Evolutionary conservation across 2,888 invertebrate genomes (phyloP), one percentile per base, ranked within the genome.

Genomic region (Endotricha flammealis): DNA sequence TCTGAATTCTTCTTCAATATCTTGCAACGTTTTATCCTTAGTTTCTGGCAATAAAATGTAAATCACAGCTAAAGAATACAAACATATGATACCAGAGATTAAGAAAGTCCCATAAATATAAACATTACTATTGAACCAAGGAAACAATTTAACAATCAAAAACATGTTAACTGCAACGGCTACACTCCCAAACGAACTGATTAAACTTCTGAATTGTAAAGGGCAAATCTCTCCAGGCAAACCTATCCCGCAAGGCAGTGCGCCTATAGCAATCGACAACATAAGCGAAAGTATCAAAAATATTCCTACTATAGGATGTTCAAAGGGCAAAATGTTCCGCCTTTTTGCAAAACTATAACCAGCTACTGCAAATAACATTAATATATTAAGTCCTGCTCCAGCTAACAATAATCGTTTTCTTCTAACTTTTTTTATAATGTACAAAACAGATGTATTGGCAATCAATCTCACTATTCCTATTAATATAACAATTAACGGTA

Each of bases 381-480:
- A 2, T n/a, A 20, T 8, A 6, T 20, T 20, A 8, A 20, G 2
- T 20, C 6, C n/a, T 20, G n/a, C 20, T 8, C 6, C 6, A 4
- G n/a, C 20, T 20, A 20, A n/a, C n/a, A 20, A 20, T n/a, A 20
- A 8, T 4, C 8, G 6, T 6, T n/a, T 20, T n/a, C 20, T 6
- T 2, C 20, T 6, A 2, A 20, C n/a, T 6, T 6, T 20, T n/a
- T 20, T 20, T 20, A 20, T 20, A 6, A 20, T 36, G 7, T 2
- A 6, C 7, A 2, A 20, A 4, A 20, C 20, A 6, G 20, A 20
- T 7, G 6, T 20, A 25, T 48, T 50, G 0, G 49, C 50, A 4
- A 47, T 2, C 3, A 20, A 2, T 20, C n/a, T 6, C 20, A 2
- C 3, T n/a, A 4, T 8, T 20, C 7, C 20, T 20, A n/a, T 20